phyloP scores from a whole-genome alignment of 2,113 vertebrate species.

The Oncorhynchus keta region DNA sequence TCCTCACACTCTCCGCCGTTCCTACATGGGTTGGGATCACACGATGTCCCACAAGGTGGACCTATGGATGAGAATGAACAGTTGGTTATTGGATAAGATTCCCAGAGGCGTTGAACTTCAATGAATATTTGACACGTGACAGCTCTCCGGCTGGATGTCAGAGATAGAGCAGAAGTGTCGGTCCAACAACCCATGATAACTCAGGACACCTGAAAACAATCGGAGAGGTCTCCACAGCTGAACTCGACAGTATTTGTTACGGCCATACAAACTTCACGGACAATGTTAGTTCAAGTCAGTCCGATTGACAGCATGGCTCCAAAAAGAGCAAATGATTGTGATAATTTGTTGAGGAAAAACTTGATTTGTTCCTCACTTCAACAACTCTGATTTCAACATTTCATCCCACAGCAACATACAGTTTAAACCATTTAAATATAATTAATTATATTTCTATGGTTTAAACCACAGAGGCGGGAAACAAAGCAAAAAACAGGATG shows the following conservation, averaged over 20 bases:
- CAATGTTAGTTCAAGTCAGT: not conserved
- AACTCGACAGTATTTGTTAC: not conserved
- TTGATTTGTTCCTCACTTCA: too few species aligned
- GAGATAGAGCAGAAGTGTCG: not conserved
- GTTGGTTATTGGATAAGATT: not conserved
- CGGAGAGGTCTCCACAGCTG: not conserved
- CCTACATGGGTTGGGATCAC: constrained; percentile 69
- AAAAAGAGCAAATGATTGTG: too few species aligned
- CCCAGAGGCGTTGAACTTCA: not conserved
- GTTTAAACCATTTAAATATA: too few species aligned
- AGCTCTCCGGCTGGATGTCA: not conserved
- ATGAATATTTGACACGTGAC: not conserved
- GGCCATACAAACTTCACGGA: not conserved
- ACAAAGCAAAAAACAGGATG: too few species aligned
- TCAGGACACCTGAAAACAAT: not conserved
- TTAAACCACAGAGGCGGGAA: too few species aligned
- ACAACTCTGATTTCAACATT: too few species aligned
- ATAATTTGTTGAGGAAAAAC: too few species aligned
- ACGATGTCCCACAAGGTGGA: constrained; percentile 69
- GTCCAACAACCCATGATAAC: not conserved
- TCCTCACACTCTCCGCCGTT: constrained; percentile 70
- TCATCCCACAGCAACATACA: too few species aligned
- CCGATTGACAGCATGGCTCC: too few species aligned
- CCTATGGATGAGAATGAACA: constrained; percentile 60
- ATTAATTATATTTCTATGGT: too few species aligned